Evolutionary conservation across 2,888 invertebrate species (phyloP).

Genomic region (Plagiodera versicolora): DNA sequence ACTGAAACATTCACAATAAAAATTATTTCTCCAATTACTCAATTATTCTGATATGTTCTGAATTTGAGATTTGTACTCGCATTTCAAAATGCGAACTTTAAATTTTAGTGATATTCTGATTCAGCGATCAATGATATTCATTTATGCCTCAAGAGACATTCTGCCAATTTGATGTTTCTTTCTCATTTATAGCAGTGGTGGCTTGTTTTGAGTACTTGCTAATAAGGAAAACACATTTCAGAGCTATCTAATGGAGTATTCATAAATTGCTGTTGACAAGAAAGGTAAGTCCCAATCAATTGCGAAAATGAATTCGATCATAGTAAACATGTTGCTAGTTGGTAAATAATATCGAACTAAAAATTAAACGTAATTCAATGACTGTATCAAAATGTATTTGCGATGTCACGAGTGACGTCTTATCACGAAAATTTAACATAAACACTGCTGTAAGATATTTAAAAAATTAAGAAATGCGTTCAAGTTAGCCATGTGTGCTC

Average conservation of each 20-base stretch:
- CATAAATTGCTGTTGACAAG: not conserved
- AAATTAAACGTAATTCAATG: not conserved
- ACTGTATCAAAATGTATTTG: not conserved
- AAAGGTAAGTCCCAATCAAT: not conserved
- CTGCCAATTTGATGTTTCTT: no score
- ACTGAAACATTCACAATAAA: no score
- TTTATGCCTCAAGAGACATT: no score
- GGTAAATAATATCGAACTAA: not conserved
- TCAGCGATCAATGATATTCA: no score
- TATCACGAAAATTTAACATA: not conserved
- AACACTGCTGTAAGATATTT: not conserved
- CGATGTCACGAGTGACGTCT: not conserved
- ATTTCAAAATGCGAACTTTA: no score
- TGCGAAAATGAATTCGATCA: not conserved
- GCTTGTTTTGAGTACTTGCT: not conserved
- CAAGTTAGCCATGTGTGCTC: not conserved
- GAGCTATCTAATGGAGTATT: not conserved
- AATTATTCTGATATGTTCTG: no score
- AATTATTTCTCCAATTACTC: no score
- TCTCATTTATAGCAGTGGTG: no score
- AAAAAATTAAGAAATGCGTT: not conserved
- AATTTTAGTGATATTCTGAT: no score
- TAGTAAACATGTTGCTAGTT: not conserved
- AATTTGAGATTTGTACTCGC: no score
- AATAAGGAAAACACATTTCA: not conserved